These are phyloP conservation scores for Caiman crocodilus DNA, from an alignment of 2,797 vertebrate species.

Conservation along the genomic window DNA sequence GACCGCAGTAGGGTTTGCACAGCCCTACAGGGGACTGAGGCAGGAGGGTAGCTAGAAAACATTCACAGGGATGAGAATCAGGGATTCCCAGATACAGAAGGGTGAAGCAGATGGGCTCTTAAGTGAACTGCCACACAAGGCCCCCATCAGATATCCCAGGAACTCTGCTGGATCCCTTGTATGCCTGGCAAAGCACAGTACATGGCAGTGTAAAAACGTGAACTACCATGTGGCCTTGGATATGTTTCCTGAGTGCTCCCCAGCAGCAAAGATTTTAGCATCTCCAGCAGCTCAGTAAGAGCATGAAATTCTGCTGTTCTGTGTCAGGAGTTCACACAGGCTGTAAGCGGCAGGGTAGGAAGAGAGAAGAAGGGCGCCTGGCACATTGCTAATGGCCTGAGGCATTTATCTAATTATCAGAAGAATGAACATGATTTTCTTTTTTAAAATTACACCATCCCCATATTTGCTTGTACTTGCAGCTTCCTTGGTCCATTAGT, in stretches of 20 bases:
- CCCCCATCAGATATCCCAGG: rapidly evolving
- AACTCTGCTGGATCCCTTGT: rapidly evolving
- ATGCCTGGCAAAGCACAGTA: not conserved
- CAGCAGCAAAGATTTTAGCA: rapidly evolving
- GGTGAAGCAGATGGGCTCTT: rapidly evolving
- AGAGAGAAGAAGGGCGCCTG: not conserved
- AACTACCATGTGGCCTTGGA: too few relatives aligned
- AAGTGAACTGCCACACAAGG: rapidly evolving
- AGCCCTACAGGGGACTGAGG: rapidly evolving
- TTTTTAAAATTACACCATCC: not conserved
- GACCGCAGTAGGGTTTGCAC: not conserved
- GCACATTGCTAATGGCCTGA: rapidly evolving
- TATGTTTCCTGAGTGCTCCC: rapidly evolving
- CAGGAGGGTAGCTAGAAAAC: rapidly evolving
- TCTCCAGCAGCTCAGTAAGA: rapidly evolving
- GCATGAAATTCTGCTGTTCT: rapidly evolving
- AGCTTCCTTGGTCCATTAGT: not conserved
- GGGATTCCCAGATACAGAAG: not conserved
- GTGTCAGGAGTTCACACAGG: rapidly evolving
- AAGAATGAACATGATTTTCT: rapidly evolving
- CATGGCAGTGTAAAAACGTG: not conserved
- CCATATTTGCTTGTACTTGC: not conserved
- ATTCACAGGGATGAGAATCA: too few relatives aligned
- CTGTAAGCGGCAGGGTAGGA: not conserved
- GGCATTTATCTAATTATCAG: not conserved